Base-by-base conservation (phyloP, 2,888 invertebrate genomes). In the Spisula subtruncata region DNA sequence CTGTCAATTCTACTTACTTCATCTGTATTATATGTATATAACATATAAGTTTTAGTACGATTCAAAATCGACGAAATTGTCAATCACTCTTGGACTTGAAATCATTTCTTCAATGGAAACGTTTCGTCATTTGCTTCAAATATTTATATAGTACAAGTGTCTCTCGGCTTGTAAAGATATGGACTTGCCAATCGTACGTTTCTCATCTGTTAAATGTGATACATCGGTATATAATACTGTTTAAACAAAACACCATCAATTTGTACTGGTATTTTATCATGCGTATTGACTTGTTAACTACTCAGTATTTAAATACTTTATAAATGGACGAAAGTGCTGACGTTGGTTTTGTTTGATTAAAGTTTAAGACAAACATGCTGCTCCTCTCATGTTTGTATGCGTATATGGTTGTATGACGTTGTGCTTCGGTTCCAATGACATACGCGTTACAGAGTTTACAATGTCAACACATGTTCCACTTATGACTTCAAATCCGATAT, bases 211-310 rank as follows among this genome's bases (percentile, higher is more conserved):
- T 66, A n/a, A 66, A n/a, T 8, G 10, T 25, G 60, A 66, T 66
- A 66, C 60, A 25, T 4, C 8, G n/a, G 6, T 25, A 66, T 0
- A 66, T n/a, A 66, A 25, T 10, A 25, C 60, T 66, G 60, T 66
- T n/a, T 66, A 66, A 66, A 66, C 25, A 66, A 60, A 66, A 66
- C 60, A 8, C 25, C n/a, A 66, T 25, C n/a, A 66, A 66, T 66
- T 66, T 66, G 25, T n/a, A n/a, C 25, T 66, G n/a, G 60, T 66
- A 66, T 66, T n/a, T 66, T 66, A 25, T 66, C 60, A 6, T 20
- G 8, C 60, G 12, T 60, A 60, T 60, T 60, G 60, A 60, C 60
- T 60, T 60, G 60, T 66, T 66, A 66, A 66, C 60, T 25, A 66
- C 60, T 66, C 60, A 66, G 60, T 66, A 66, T 66, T 25, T 66